Evolutionary conservation across 2,888 invertebrate genomes (phyloP), one percentile per base, ranked within the genome.

Genomic region (Microctonus hyperodae): DNA sequence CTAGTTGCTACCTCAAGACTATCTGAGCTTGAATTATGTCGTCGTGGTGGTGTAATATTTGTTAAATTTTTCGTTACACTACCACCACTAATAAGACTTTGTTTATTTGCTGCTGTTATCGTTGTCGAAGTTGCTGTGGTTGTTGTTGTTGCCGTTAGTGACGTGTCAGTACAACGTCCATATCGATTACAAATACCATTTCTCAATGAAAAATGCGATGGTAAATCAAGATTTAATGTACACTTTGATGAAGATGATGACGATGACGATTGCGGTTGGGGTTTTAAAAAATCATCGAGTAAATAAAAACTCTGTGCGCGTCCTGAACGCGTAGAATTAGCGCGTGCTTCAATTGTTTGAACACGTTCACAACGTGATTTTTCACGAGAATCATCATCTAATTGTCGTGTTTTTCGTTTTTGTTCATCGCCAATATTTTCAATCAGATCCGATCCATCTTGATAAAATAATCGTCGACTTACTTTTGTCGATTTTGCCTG

Each of bases 271-370:
- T 69, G 64, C n/a, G 64, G 56, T 33, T 67, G 59, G 56, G 68
- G 86, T 16, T 83, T 79, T 53, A 86, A 75, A 65, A 86, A 86
- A 69, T 86, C 86, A 66, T 86, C 86, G 23, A 86, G 76, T 11
- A 86, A 81, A 75, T 86, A 86, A 70, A 86, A 86, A 69, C 85
- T 85, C 71, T 86, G 86, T 3, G 86, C 85, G 22, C 83, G 75
- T 23, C 77, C 81, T 3, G 84, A 81, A 63, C 83, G 79, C 16
- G 80, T 78, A 11, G 79, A 73, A 13, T 76, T 72, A 1, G 76
- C 72, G 4, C 73, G 58, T 10, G 70, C 69, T 55, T 72, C 70
- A 59, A 58, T 53, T n/a, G 70, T 70, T 23, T 56, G 67, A 6
- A 48, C 59, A 48, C 61, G 61, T 20, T 69, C 69, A 10, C 67